These are phyloP conservation scores for Morus bassanus DNA, from an alignment of 2,797 vertebrate species.

Conservation along the genomic window DNA sequence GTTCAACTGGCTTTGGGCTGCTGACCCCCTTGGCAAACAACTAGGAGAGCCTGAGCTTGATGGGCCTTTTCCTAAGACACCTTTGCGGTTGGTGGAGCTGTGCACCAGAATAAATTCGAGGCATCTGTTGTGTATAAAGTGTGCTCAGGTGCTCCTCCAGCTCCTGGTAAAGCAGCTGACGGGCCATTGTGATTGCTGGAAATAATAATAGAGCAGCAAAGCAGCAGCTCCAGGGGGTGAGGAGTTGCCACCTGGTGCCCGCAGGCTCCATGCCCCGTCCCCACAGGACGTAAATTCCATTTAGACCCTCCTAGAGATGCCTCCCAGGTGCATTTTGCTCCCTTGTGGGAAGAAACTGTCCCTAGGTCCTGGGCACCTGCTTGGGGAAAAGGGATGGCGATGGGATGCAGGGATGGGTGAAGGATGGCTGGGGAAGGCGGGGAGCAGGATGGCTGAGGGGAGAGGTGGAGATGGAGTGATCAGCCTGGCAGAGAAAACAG, in stretches of 20 bases:
- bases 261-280: fast-evolving
- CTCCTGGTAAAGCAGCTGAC: neutral
- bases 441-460: neutral
- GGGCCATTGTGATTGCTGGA: neutral
- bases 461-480: neutral
- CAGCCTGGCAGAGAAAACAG: neutral
- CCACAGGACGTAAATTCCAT: neutral
- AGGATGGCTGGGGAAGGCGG: neutral
- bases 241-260: neutral
- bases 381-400: fast-evolving
- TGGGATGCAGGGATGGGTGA: neutral
- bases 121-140: neutral
- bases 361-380: neutral
- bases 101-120: neutral
- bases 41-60: neutral
- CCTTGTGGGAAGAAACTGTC: neutral
- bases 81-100: neutral
- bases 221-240: neutral
- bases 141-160: neutral
- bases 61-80: neutral
- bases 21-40: neutral
- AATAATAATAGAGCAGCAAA: neutral
- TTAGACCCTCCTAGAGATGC: neutral
- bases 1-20: neutral
- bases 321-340: neutral